Conservation (phyloP, 2,797 vertebrate species). For the Coccyzus lansbergi region DNA sequence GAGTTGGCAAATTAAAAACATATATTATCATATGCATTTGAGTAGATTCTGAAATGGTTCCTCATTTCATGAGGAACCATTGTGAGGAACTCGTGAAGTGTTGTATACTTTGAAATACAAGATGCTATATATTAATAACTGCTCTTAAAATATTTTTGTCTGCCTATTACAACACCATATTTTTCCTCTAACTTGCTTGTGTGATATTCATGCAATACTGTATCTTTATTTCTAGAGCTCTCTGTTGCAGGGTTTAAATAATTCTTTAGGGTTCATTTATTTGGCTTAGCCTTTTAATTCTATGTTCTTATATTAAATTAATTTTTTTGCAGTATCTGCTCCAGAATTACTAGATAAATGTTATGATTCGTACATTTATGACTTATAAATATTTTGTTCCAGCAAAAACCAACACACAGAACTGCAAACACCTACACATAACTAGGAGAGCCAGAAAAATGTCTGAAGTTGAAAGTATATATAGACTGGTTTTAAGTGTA, state of each 20-base stretch:
- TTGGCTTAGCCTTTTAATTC: slow-evolving; percentile 24
- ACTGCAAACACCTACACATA: not conserved
- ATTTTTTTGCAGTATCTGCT: slow-evolving; percentile 19
- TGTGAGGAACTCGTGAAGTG: not conserved
- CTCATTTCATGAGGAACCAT: too few relatives aligned
- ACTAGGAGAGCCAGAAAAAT: not conserved
- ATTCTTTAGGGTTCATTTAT: slow-evolving; percentile 1
- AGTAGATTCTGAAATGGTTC: not conserved
- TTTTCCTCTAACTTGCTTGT: not conserved
- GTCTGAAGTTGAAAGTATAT: not conserved
- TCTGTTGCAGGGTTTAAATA: not conserved
- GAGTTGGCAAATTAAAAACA: not conserved
- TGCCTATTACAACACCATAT: not conserved
- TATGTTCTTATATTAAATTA: slow-evolving; percentile 35
- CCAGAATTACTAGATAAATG: slow-evolving; percentile 23
- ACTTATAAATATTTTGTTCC: slow-evolving; percentile 46
- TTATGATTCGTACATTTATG: slow-evolving; percentile 23
- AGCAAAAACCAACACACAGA: not conserved
- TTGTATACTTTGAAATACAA: not conserved
- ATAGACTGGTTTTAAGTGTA: not conserved
- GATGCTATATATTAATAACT: not conserved
- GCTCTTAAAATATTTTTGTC: not conserved
- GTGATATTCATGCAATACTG: not conserved
- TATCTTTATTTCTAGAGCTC: not conserved
- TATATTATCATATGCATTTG: not conserved